Base-by-base conservation (phyloP, 53 echinoderm and acorn worm genomes). In the Echinarachnius parma region DNA sequence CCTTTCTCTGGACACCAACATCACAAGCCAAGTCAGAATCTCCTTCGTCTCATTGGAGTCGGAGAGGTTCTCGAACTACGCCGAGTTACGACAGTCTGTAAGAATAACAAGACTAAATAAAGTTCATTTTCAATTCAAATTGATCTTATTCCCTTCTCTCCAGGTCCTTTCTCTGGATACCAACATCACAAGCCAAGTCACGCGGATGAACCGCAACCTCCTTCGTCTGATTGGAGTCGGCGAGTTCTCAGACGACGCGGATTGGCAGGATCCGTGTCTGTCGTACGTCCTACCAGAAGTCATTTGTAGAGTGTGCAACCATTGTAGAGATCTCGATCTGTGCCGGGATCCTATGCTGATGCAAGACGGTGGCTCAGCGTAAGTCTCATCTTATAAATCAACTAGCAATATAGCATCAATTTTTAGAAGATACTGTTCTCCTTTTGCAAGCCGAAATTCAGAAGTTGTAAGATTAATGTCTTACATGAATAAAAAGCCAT, bases 261-360 rank as follows among this genome's bases (percentile, higher is more conserved):
- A 87, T 2, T 96, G 96, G 96, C 45, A 54, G 28, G 96, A 96
- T 27, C 96, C 96, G 0, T 96, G 96, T 69, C 76, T 91, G 37
- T 91, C 96, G 20, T 88, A 87, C 66, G 60, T 96, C 42, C 75
- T 96, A 9, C 91, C 96, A 0, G 96, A 96, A 81, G 89, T 96
- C 74, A 96, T 96, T 22, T 96, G 96, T 33, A 81, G 85, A 16
- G 80, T 82, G 49, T 96, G 96, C 77, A 96, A 96, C 61, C 96
- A 96, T 53, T 96, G 96, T 55, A 78, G 96, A 5, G 96, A 96
- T 46, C 85, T 96, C 4, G 96, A 96, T 78, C 85, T 96, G 9
- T 96, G 96, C 24, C 87, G 96, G 8, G 96, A 96, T 46, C 96
- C 96, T 13, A 46, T 96, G 46, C 80, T 96, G 33, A 75, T 86